A percentile compares a stretch with the other conserved stretches of the same genome.
Conservation (phyloP, 2,113 vertebrate genomes). For the Shinisaurus crocodilurus region DNA sequence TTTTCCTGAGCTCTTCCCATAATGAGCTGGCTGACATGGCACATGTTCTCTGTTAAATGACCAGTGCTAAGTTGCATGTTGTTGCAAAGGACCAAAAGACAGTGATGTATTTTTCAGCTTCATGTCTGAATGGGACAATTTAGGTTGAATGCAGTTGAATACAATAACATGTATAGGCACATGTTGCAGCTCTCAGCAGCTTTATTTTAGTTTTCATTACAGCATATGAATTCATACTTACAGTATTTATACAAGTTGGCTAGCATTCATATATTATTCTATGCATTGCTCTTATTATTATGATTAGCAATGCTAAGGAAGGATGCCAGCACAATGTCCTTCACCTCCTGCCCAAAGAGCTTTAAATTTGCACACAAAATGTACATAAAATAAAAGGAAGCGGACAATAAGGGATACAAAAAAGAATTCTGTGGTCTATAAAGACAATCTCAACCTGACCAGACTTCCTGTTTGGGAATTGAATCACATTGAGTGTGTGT, state of each 20-base stretch:
- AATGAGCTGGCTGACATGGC: background rate
- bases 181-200: background rate
- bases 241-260: background rate
- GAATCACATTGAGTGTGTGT: too few species aligned
- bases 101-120: constrained; percentile 13
- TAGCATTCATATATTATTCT: background rate
- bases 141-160: background rate
- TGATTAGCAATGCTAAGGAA: background rate
- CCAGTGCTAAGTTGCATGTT: constrained; percentile 6
- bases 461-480: too few species aligned
- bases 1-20: constrained; percentile 29
- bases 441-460: too few species aligned
- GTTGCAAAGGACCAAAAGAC: constrained; percentile 15
- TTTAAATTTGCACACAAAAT: too few species aligned
- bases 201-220: background rate
- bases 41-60: constrained; percentile 18
- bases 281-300: background rate
- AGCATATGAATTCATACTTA: background rate
- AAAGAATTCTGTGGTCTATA: too few species aligned
- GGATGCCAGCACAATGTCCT: too few species aligned
- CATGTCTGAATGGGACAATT: background rate
- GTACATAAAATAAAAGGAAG: too few species aligned
- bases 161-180: background rate
- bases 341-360: too few species aligned
- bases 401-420: too few species aligned